A percentile compares a stretch with the other conserved stretches of the same genome.
Conservation (phyloP, 2,113 vertebrate species). For the Pandion haliaetus region DNA sequence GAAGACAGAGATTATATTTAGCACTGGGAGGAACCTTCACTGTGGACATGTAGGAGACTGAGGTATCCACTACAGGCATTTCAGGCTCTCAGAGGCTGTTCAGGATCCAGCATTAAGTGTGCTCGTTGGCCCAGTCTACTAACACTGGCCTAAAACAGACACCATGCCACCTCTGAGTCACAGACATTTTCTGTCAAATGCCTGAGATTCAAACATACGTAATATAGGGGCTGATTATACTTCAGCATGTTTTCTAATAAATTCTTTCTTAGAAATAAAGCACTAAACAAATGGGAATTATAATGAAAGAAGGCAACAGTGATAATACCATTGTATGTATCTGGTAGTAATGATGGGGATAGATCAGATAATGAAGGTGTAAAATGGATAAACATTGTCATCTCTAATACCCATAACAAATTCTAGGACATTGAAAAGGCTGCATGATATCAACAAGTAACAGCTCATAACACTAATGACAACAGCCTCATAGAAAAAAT, state of each 20-base stretch:
- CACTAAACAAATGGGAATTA: constrained; percentile 39
- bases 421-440: constrained; percentile 9
- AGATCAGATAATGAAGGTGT: constrained; percentile 55
- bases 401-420: constrained; percentile 43
- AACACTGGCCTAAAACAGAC: not conserved
- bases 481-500: not conserved
- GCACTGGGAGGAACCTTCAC: not conserved
- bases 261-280: not conserved
- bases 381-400: not conserved
- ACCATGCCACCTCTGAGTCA: not conserved
- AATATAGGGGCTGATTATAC: not conserved
- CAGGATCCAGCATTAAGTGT: not conserved
- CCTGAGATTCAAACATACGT: not conserved
- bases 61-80: not conserved
- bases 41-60: not conserved
- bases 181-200: not conserved
- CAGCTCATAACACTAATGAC: constrained; percentile 7
- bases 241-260: constrained; percentile 34
- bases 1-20: not conserved
- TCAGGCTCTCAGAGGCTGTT: not conserved
- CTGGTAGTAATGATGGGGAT: not conserved
- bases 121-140: not conserved
- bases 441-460: constrained; percentile 12
- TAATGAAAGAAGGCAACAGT: constrained; percentile 51
- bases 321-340: constrained; percentile 2